Evolutionary conservation across 1,140 invertebrate species (phyloP).

Genomic region (Aphaenogaster ashmeadi): DNA sequence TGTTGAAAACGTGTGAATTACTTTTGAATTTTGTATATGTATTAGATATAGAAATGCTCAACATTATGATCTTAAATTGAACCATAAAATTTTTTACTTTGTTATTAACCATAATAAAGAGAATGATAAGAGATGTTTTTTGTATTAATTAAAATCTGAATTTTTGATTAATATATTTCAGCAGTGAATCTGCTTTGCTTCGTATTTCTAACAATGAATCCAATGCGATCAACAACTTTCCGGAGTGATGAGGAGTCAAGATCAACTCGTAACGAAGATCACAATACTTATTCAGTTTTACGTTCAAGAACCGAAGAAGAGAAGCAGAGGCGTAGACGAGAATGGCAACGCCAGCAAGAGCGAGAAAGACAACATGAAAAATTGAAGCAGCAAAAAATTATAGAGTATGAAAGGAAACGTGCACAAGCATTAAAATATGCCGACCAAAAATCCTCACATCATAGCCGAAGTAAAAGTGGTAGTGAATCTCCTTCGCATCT

Average conservation of each 20-base stretch:
- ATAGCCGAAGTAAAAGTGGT: conserved; percentile 50
- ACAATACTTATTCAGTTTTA: neutral
- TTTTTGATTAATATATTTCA: conserved; percentile 3
- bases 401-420: conserved; percentile 63
- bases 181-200: neutral
- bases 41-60: neutral
- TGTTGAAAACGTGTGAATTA: no score
- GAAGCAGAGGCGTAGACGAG: conserved; percentile 52
- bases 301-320: conserved; percentile 66
- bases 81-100: neutral
- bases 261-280: conserved; percentile 44
- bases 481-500: conserved; percentile 54
- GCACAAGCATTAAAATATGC: conserved; percentile 36
- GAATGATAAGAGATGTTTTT: neutral
- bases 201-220: conserved; percentile 47
- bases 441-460: conserved; percentile 9
- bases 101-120: neutral
- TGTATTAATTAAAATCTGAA: neutral
- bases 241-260: conserved; percentile 37
- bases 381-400: conserved; percentile 69
- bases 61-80: neutral
- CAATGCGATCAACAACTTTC: neutral
- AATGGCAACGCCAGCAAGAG: conserved; percentile 70
- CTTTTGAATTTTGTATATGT: neutral
- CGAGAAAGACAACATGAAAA: conserved; percentile 60